These are phyloP conservation scores for Paramuricea clavata DNA, from an alignment of 92 coral and sea anemone genomes.

Conservation along the genomic window DNA sequence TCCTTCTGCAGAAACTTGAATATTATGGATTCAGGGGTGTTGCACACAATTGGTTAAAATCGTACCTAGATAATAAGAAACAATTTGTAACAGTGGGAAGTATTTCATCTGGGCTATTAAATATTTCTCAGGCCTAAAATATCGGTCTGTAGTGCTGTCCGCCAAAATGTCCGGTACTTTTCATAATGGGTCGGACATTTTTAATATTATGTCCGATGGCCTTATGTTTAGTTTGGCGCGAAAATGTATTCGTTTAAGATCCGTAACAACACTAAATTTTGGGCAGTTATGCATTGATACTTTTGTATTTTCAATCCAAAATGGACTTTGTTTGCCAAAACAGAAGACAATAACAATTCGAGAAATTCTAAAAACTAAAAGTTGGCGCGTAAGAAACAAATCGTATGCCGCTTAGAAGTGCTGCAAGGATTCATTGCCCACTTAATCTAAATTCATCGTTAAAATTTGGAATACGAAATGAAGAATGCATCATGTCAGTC, in stretches of 20 bases:
- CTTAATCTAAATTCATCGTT: conserved; percentile 24
- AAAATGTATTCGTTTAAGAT: conserved; percentile 17
- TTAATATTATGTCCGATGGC: conserved; percentile 5
- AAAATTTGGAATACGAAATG: no score
- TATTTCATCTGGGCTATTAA: no score
- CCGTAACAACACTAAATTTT: conserved; percentile 1
- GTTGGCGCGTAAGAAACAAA: background rate
- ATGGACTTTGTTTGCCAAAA: conserved; percentile 34
- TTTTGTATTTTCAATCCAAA: background rate
- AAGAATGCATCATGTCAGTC: background rate
- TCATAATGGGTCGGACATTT: conserved; percentile 14
- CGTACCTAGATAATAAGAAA: no score
- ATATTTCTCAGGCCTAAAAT: no score
- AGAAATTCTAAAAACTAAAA: background rate
- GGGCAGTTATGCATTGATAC: conserved; percentile 14
- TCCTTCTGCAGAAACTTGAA: no score
- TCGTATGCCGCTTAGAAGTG: background rate
- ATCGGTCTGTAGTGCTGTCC: background rate
- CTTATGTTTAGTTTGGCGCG: conserved; percentile 16
- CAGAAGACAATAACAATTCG: conserved; percentile 18
- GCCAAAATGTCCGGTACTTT: conserved; percentile 9
- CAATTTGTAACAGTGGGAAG: no score
- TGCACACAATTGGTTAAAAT: no score
- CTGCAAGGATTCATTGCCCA: conserved; percentile 14
- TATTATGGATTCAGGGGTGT: no score